These are phyloP conservation scores for Iguana delicatissima DNA, from an alignment of 2,797 vertebrate species.

Conservation along the genomic window DNA sequence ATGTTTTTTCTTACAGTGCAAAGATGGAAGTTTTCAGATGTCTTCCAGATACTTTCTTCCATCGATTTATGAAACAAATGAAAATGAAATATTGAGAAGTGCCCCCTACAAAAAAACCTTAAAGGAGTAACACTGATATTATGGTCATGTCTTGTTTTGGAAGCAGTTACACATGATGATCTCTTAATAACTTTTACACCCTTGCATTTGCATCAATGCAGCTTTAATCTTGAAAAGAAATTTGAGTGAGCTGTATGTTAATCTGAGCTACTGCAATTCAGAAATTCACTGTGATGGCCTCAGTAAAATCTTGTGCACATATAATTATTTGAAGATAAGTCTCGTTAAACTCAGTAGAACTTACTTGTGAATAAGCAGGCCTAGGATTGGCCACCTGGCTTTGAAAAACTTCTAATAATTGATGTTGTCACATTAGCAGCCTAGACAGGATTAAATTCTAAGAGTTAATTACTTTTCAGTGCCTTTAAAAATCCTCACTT, in stretches of 20 bases:
- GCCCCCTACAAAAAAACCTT: background rate
- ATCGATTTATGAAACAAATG: background rate
- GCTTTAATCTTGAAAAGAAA: background rate
- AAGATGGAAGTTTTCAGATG: background rate
- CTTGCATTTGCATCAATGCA: background rate
- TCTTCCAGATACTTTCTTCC: background rate
- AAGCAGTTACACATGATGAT: background rate
- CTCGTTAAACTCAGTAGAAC: background rate
- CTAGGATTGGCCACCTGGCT: background rate
- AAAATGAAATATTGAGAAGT: background rate
- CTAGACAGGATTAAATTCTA: conserved; percentile 23
- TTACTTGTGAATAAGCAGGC: background rate
- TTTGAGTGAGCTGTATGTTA: background rate
- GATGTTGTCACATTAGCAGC: conserved; percentile 8
- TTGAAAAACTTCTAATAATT: conserved; percentile 1
- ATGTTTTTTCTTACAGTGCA: background rate
- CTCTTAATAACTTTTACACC: background rate
- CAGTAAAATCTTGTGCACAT: background rate
- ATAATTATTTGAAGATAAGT: background rate
- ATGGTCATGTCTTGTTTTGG: background rate
- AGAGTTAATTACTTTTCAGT: conserved; percentile 33
- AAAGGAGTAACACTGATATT: background rate
- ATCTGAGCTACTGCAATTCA: background rate
- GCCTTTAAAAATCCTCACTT: conserved; percentile 14
- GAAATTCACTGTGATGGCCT: background rate